These are phyloP conservation scores for Brienomyrus brachyistius DNA, from an alignment of 2,113 vertebrate genomes.

Conservation along the genomic window DNA sequence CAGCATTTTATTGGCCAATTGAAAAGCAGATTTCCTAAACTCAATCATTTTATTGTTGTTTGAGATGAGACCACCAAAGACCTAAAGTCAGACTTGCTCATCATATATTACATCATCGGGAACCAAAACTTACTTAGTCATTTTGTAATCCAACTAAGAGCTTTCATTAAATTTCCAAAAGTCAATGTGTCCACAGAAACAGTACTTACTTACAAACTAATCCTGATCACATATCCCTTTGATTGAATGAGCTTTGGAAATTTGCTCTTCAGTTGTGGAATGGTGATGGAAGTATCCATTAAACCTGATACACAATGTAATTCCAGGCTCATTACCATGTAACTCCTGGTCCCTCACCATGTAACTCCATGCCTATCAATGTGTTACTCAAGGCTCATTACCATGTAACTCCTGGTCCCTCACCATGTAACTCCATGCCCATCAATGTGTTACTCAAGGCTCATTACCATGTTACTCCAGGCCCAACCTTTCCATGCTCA, in stretches of 20 bases:
- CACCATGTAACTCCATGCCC: not conserved
- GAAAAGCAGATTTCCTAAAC: not conserved
- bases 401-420: not conserved
- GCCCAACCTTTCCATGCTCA: conserved; percentile 33
- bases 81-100: too few relatives aligned
- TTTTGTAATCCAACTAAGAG: not conserved
- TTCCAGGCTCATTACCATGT: too few relatives aligned
- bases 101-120: not conserved
- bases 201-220: not conserved
- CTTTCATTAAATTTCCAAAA: not conserved
- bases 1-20: not conserved
- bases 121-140: not conserved
- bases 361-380: too few relatives aligned
- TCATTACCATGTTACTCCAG: not conserved
- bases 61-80: not conserved
- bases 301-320: not conserved
- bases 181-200: not conserved
- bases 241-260: not conserved
- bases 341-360: not conserved
- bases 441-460: not conserved
- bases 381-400: not conserved
- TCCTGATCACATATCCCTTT: not conserved
- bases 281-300: not conserved
- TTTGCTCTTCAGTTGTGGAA: not conserved
- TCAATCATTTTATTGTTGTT: not conserved